Evolutionary conservation across 1,140 invertebrate genomes (phyloP), one percentile per base, ranked within the genome.

Genomic region (Wasmannia auropunctata): DNA sequence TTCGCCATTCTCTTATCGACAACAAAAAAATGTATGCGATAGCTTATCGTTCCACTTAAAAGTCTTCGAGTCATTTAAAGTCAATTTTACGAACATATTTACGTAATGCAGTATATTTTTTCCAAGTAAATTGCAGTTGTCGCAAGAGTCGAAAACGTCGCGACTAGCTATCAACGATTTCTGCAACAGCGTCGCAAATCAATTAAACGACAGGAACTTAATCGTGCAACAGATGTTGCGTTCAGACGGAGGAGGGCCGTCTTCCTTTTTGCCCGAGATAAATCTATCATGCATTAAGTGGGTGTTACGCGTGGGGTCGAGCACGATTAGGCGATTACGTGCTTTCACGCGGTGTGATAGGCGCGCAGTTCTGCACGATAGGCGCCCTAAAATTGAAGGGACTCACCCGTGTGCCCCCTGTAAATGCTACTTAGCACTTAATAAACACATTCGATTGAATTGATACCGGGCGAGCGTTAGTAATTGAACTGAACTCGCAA

Each of bases 221-320:
- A 58, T 83, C 10, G 51, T n/a, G 19, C 67, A 85, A 80, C 88
- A 89, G 88, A 89, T 89, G 88, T 88, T 75, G 58, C 74, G 6
- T 63, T 49, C 40, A 25, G 43, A 85, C 25, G 25, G 19, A 46
- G 77, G 67, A 69, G 83, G 67, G 34, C 72, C 67, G 51, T 88
- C 77, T 88, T 83, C 58, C 25, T 85, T 79, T n/a, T 85, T 60
- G 63, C 76, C 72, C 65, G 77, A 34, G 54, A 65, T 51, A 83
- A 86, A 70, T 91, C 60, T 62, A 83, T 87, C 84, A 67, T 86
- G 69, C 69, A 62, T 88, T 80, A 87, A 90, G 85, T 89, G 88
- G 88, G 90, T 69, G 88, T 86, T 40, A 67, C 60, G 51, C 75
- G 85, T 74, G 69, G 80, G 86, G 72, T 72, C 46, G 43, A 63